Conservation (phyloP, 1,140 invertebrate species). For the Drosophila willistoni region DNA sequence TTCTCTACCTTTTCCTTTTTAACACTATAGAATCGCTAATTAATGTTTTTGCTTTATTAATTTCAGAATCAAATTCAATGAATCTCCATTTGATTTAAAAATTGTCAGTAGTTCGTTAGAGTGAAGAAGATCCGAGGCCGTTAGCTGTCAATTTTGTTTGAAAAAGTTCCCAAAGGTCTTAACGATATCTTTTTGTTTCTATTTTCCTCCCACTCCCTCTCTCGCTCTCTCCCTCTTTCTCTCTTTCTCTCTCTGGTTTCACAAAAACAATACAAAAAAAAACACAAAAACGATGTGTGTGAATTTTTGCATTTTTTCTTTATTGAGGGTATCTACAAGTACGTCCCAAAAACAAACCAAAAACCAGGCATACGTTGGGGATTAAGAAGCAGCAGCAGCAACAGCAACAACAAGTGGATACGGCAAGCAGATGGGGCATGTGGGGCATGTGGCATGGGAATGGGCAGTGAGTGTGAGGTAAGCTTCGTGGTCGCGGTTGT, state of each 20-base stretch:
- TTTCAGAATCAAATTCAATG: not conserved
- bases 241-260: slow-evolving; percentile 33
- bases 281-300: not conserved
- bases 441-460: not conserved
- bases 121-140: not conserved
- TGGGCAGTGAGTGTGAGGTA: slow-evolving; percentile 55
- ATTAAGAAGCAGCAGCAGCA: not conserved
- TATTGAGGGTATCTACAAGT: slow-evolving; percentile 50
- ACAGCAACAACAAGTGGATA: slow-evolving; percentile 1
- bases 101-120: not conserved
- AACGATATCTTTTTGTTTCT: slow-evolving; percentile 12
- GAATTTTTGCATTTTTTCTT: slow-evolving; percentile 25
- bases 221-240: slow-evolving; percentile 20
- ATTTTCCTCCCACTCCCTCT: not conserved
- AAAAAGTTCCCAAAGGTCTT: slow-evolving; percentile 17
- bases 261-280: slow-evolving; percentile 12
- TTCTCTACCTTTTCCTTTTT: too few species aligned
- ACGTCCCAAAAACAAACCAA: slow-evolving; percentile 37
- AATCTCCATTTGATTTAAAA: not conserved
- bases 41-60: not conserved
- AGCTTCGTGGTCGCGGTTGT: slow-evolving; percentile 55
- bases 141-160: slow-evolving; percentile 12
- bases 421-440: not conserved
- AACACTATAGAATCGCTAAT: too few species aligned
- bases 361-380: slow-evolving; percentile 57